These are phyloP conservation scores for Trachymyrmex cornetzi DNA, from an alignment of 1,140 invertebrate genomes.

Conservation along the genomic window DNA sequence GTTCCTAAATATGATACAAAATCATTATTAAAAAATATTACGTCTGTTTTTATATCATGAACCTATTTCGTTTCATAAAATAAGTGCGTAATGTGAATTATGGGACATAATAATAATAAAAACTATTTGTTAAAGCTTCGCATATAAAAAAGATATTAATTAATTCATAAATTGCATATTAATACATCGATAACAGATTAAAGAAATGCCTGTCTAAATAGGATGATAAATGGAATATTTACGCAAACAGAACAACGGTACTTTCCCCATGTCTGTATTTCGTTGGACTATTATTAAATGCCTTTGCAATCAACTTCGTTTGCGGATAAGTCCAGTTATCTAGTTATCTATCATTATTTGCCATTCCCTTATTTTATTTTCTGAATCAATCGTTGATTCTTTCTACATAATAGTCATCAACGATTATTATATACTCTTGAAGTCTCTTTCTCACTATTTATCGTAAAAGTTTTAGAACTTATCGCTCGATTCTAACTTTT, in stretches of 20 bases:
- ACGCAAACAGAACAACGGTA: neutral
- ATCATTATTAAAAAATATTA: constrained; percentile 1
- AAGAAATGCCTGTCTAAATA: neutral
- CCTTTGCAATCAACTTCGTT: neutral
- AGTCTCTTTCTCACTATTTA: neutral
- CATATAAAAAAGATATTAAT: constrained; percentile 17
- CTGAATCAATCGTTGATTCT: neutral
- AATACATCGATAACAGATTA: neutral
- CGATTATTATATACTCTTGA: neutral
- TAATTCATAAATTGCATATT: constrained; percentile 14
- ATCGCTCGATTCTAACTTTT: neutral
- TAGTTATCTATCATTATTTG: neutral
- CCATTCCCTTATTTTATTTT: neutral
- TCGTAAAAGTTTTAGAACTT: neutral
- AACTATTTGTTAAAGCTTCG: constrained; percentile 17
- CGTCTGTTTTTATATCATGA: neutral
- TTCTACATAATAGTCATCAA: neutral
- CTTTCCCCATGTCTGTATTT: neutral
- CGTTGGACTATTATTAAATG: neutral
- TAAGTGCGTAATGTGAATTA: neutral
- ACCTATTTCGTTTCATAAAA: neutral
- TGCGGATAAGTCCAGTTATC: neutral
- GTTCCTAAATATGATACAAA: neutral
- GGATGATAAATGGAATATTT: neutral
- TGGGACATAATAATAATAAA: neutral